Conservation (phyloP, 2,888 invertebrate genomes). For the Chrysolina haemoptera region DNA sequence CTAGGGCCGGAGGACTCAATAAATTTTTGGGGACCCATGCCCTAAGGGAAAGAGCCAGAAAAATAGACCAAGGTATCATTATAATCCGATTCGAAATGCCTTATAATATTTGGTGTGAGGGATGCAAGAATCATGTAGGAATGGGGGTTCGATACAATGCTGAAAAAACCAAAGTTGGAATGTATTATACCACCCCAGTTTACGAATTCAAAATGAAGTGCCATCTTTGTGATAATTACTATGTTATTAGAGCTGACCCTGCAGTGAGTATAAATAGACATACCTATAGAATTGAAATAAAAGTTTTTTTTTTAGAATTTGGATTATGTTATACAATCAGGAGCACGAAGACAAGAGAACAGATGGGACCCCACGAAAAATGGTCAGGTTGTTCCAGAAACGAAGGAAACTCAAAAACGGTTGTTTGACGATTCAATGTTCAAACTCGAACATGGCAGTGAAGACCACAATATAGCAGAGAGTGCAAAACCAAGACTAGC, state of each 20-base stretch:
- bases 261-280: slow-evolving; percentile 75
- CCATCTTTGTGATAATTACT: slow-evolving; percentile 96
- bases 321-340: slow-evolving; percentile 95
- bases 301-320: slow-evolving; percentile 82
- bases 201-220: slow-evolving; percentile 99
- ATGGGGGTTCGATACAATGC: slow-evolving; percentile 99
- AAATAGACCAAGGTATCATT: slow-evolving; percentile 94
- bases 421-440: slow-evolving; percentile 98
- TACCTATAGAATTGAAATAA: not conserved
- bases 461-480: slow-evolving; percentile 82
- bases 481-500: slow-evolving; percentile 82
- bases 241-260: slow-evolving; percentile 98
- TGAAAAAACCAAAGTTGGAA: slow-evolving; percentile 93
- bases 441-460: slow-evolving; percentile 92
- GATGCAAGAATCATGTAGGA: slow-evolving; percentile 97
- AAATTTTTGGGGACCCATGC: slow-evolving; percentile 96
- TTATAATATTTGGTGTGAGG: slow-evolving; percentile 99
- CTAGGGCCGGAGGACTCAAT: slow-evolving; percentile 93
- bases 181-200: slow-evolving; percentile 98
- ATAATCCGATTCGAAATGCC: slow-evolving; percentile 99
- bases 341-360: slow-evolving; percentile 96
- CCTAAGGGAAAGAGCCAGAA: slow-evolving; percentile 94
- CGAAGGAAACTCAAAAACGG: slow-evolving; percentile 90
- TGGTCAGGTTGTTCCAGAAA: slow-evolving; percentile 93
- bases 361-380: slow-evolving; percentile 98